These are phyloP conservation scores for Acanthopleura granulata DNA, from an alignment of 2,888 invertebrate species.

Conservation along the genomic window DNA sequence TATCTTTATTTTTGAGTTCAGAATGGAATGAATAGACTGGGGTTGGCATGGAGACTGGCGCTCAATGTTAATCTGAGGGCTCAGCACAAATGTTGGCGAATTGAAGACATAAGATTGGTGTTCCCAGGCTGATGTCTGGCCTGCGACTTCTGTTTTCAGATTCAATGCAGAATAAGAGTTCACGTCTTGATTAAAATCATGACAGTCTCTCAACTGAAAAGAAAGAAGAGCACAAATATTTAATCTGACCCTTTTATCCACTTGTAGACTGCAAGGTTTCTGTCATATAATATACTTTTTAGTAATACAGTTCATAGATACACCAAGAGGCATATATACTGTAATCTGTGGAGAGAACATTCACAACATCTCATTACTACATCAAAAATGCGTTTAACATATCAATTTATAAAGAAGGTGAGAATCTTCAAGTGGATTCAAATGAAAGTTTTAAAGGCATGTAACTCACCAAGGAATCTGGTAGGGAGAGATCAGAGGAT, in stretches of 20 bases:
- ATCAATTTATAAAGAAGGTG: background rate
- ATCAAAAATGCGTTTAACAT: background rate
- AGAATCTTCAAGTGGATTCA: background rate
- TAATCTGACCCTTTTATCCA: background rate
- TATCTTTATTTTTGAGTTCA: constrained; percentile 1
- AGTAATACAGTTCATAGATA: too few relatives aligned
- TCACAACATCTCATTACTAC: background rate
- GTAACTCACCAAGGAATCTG: background rate
- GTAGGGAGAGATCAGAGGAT: background rate
- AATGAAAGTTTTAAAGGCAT: background rate
- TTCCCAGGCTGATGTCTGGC: background rate
- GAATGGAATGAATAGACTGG: constrained; percentile 8
- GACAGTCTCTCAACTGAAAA: background rate
- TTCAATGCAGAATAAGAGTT: background rate
- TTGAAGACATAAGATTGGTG: background rate
- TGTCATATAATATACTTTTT: too few relatives aligned
- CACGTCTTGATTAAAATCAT: background rate
- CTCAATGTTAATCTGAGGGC: background rate
- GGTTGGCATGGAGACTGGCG: too few relatives aligned
- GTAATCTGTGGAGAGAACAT: background rate
- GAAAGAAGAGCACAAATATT: background rate
- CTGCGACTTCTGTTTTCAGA: background rate
- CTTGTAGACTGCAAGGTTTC: too few relatives aligned
- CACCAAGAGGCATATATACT: too few relatives aligned
- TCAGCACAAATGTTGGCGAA: background rate